Evolutionary conservation across 2,888 invertebrate species (phyloP).

Genomic region (Venusia cambrica): DNA sequence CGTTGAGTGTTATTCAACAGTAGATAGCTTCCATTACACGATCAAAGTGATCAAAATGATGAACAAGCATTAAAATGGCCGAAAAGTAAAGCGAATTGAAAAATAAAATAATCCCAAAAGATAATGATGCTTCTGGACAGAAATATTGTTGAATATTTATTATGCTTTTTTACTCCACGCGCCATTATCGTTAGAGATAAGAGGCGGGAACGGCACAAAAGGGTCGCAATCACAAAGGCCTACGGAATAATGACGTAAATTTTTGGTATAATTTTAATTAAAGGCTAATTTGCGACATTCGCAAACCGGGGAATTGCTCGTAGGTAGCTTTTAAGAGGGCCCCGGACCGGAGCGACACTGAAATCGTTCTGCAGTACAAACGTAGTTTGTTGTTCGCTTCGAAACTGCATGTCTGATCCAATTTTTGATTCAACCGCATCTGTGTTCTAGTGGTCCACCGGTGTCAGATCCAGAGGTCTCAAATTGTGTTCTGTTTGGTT

Average conservation of each 20-base stretch:
- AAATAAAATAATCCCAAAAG: constrained; percentile 25
- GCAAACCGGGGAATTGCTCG: constrained; percentile 54
- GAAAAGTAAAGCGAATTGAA: constrained; percentile 22
- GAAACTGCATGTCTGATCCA: too few species aligned
- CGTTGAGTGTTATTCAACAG: too few species aligned
- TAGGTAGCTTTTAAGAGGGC: too few species aligned
- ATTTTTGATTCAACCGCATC: too few species aligned
- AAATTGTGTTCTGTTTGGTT: too few species aligned
- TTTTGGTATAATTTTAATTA: constrained; percentile 71
- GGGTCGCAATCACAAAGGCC: constrained; percentile 63
- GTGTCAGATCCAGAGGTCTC: too few species aligned
- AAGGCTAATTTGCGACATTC: constrained; percentile 65
- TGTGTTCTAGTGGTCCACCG: too few species aligned
- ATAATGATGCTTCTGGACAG: constrained; percentile 29
- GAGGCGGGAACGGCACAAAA: constrained; percentile 45
- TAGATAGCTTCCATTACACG: too few species aligned
- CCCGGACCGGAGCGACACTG: too few species aligned
- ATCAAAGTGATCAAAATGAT: constrained; percentile 17
- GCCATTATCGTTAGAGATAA: constrained; percentile 53
- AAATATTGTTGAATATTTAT: constrained; percentile 50
- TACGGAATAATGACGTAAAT: constrained; percentile 59
- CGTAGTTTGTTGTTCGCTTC: too few species aligned
- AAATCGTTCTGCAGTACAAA: too few species aligned
- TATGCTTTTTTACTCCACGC: constrained; percentile 44
- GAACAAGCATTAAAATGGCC: constrained; percentile 14